Base-by-base conservation (phyloP, 2,888 invertebrate species). In the Eustalomyia histrio region DNA sequence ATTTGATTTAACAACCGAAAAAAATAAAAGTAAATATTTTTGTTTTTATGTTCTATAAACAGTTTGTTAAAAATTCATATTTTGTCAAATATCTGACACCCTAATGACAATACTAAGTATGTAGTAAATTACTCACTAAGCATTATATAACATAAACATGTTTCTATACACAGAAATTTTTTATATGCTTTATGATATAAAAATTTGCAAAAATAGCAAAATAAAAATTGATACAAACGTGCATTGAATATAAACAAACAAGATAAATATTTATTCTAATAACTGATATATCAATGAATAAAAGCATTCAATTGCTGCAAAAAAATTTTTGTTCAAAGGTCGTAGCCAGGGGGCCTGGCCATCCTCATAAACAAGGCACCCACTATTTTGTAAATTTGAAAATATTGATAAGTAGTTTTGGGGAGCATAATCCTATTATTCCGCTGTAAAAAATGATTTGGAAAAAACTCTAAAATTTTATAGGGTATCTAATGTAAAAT, bases 201-300 rank as follows among this genome's bases (percentile, higher is more conserved):
- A 14, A 39, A 6, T 21, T 18, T 60, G 60, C 39, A 14, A 6
- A 18, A 60, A 18, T 60, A 18, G 39, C 39, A 60, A 39, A 18
- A 60, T 16, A 58, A 16, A 43, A 43, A 16, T 61, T 47, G 8
- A 24, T 43, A 21, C 16, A 29, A 63, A 63, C 47, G 47, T 63
- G 63, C 29, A 16, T 47, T 17, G 50, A 47, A 47, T 63, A 16
- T 47, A 9, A 63, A 47, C 0, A 1, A 2, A 39, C 1, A 39
- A 6, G n/a, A 47, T 24, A 39, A 29, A 12, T 24, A 21, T 24
- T 21, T 61, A 3, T n/a, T 47, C 24, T 63, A 50, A 29, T 10
- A 16, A 9, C 24, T 63, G 10, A 47, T 24, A 24, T 63, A 63
- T 24, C 24, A 63, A 47, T 29, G 24, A 47, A 47, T 29, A 47